Percentiles rank a stretch among this genome's conserved stretches.
These are phyloP conservation scores for Caprella mutica DNA, from an alignment of 2,888 invertebrate species.

Conservation along the genomic window DNA sequence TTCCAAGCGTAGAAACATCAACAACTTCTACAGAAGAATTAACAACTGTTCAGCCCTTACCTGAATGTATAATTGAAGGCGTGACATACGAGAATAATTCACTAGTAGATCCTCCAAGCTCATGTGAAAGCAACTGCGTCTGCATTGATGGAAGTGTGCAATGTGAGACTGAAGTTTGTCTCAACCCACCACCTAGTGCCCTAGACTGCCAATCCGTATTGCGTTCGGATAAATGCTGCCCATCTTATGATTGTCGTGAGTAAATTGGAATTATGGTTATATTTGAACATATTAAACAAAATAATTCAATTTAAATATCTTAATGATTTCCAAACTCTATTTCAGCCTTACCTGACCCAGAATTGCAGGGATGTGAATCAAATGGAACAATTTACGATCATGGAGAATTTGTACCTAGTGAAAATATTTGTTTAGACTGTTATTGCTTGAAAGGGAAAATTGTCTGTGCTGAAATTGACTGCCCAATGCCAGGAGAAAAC, in stretches of 20 bases:
- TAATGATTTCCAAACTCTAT: no score
- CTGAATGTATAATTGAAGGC: no score
- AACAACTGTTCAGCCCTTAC: no score
- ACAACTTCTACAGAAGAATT: no score
- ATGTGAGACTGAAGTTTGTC: slow-evolving; percentile 23
- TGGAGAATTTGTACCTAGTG: slow-evolving; percentile 8
- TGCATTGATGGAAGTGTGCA: slow-evolving; percentile 24
- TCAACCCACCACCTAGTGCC: slow-evolving; percentile 15
- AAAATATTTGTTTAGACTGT: slow-evolving; percentile 68
- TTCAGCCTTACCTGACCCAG: no score
- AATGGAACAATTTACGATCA: slow-evolving; percentile 8
- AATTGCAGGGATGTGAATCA: not conserved
- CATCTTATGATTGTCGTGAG: slow-evolving; percentile 24
- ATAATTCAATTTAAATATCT: no score
- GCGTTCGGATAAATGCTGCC: slow-evolving; percentile 25
- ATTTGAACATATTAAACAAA: no score
- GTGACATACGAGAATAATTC: no score
- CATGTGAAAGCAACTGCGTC: slow-evolving; percentile 28
- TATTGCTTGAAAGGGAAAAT: slow-evolving; percentile 72
- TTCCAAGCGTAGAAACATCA: no score
- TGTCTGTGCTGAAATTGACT: slow-evolving; percentile 82
- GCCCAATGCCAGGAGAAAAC: slow-evolving; percentile 67
- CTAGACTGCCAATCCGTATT: slow-evolving; percentile 10
- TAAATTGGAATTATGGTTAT: no score
- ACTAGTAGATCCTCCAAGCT: no score